Percentiles rank a stretch among this genome's conserved stretches.
Conservation (phyloP, 2,113 vertebrate species). For the Muntiacus reevesi region DNA sequence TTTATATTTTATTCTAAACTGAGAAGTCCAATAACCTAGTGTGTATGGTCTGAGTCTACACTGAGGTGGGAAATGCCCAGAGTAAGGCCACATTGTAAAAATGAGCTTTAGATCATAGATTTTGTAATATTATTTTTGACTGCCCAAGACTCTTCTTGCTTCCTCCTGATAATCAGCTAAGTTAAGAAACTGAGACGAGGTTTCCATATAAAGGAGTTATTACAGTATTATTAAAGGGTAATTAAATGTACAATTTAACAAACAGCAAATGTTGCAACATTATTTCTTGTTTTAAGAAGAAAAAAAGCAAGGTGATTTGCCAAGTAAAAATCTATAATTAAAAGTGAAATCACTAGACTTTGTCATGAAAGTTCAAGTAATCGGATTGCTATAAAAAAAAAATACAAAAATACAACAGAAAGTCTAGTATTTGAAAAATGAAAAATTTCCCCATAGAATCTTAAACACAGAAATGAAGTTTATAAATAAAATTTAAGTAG, state of each 20-base stretch:
- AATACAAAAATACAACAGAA: not conserved
- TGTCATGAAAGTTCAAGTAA: not conserved
- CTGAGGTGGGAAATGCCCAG: not conserved
- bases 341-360: not conserved
- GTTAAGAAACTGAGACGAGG: constrained; percentile 2
- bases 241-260: not conserved
- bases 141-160: not conserved
- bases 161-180: not conserved
- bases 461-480: not conserved
- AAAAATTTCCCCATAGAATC: not conserved
- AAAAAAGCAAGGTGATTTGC: not conserved
- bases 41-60: not conserved
- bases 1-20: not conserved
- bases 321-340: not conserved
- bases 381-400: not conserved
- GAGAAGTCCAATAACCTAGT: not conserved
- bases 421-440: not conserved
- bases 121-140: not conserved
- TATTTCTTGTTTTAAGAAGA: not conserved
- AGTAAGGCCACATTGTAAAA: not conserved
- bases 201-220: not conserved
- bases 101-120: not conserved
- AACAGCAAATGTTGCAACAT: not conserved
- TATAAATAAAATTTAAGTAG: not conserved
- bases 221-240: not conserved